These are phyloP conservation scores for Redunca redunca DNA, from an alignment of 2,113 vertebrate species.

Conservation along the genomic window DNA sequence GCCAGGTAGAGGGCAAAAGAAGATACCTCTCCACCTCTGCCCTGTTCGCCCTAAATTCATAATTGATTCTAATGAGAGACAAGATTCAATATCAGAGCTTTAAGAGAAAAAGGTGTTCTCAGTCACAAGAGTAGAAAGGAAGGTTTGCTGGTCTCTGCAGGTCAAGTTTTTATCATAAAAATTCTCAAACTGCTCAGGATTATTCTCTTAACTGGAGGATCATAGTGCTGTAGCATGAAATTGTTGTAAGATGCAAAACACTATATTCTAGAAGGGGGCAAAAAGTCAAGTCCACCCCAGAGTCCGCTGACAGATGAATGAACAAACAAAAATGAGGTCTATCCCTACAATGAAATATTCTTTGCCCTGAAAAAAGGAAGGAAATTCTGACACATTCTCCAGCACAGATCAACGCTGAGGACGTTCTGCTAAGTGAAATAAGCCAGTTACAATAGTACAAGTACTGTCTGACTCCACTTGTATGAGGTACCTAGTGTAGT, in stretches of 20 bases:
- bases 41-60: background rate
- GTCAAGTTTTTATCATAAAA: background rate
- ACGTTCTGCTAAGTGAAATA: background rate
- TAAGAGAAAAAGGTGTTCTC: background rate
- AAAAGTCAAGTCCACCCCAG: background rate
- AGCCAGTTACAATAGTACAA: background rate
- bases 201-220: background rate
- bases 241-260: background rate
- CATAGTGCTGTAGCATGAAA: background rate
- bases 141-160: background rate
- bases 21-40: background rate
- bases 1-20: background rate
- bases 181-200: background rate
- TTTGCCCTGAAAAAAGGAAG: background rate
- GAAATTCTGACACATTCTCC: background rate
- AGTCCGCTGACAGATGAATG: background rate
- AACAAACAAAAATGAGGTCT: background rate
- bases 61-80: background rate
- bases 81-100: background rate
- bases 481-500: background rate
- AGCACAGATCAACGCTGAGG: background rate
- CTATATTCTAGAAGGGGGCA: background rate
- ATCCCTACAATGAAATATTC: background rate
- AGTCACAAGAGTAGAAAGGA: background rate
- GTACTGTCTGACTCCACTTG: background rate